Conservation (phyloP, 1,140 invertebrate species). For the Streblospio benedicti region DNA sequence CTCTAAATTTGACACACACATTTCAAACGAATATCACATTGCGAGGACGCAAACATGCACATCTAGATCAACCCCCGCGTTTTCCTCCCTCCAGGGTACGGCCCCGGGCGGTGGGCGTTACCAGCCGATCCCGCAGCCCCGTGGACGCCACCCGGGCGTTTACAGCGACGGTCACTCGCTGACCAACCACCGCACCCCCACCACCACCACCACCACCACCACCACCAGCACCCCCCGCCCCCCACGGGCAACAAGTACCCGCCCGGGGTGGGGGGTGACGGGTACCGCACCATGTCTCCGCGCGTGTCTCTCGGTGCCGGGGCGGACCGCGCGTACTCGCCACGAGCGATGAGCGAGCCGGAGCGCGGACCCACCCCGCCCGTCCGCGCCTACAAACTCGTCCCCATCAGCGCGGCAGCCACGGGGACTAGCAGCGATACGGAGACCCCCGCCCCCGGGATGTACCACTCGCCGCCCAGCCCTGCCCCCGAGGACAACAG, state of each 20-base stretch:
- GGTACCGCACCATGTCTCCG: neutral
- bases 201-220: neutral
- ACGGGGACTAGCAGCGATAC: constrained; percentile 13
- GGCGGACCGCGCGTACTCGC: constrained; percentile 14
- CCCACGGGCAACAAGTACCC: neutral
- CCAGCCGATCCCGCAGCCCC: neutral
- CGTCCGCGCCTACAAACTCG: constrained; percentile 8
- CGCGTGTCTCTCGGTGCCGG: neutral
- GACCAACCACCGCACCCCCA: neutral
- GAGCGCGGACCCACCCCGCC: constrained; percentile 24
- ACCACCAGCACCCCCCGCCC: neutral
- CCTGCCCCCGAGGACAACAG: constrained; percentile 30
- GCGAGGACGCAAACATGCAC: no score
- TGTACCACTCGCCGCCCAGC: constrained; percentile 16
- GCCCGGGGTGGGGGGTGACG: neutral
- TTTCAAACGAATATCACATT: no score
- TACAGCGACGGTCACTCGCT: neutral
- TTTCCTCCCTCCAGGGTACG: neutral
- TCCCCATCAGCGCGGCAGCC: constrained; percentile 1
- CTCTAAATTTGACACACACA: no score
- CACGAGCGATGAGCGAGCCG: constrained; percentile 27
- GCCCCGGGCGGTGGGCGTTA: neutral
- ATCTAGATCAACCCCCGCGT: neutral
- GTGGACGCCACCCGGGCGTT: neutral
- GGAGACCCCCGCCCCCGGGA: constrained; percentile 18